Conservation (phyloP, 1,140 invertebrate species). For the Hyposmocoma kahamanoa region DNA sequence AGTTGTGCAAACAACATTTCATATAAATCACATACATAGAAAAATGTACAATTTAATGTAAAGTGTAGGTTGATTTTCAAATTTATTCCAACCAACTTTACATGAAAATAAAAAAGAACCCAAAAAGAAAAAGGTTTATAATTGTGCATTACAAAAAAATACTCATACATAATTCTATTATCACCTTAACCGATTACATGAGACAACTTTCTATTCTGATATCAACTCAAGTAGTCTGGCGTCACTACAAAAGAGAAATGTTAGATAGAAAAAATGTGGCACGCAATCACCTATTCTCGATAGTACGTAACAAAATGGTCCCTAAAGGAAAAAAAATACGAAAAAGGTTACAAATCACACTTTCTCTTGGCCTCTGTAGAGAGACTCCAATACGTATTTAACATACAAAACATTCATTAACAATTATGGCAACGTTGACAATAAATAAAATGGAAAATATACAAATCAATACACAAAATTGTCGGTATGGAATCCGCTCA, state of each 20-base stretch:
- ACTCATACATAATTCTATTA: constrained; percentile 48
- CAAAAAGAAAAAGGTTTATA: constrained; percentile 44
- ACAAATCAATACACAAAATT: constrained; percentile 47
- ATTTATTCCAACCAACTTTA: constrained; percentile 28
- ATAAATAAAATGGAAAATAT: constrained; percentile 63
- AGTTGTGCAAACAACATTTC: constrained; percentile 52
- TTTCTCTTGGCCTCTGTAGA: constrained; percentile 38
- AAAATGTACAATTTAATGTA: constrained; percentile 40
- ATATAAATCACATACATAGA: constrained; percentile 59
- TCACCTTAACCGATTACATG: constrained; percentile 48
- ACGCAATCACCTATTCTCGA: constrained; percentile 39
- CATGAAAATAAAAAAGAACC: constrained; percentile 40
- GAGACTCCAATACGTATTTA: constrained; percentile 65
- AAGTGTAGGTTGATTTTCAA: constrained; percentile 18
- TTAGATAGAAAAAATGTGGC: constrained; percentile 24
- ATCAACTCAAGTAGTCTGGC: constrained; percentile 43
- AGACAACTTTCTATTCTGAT: constrained; percentile 19
- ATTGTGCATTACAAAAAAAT: constrained; percentile 62
- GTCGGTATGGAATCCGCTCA: constrained; percentile 22
- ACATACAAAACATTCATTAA: constrained; percentile 64
- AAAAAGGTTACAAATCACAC: constrained; percentile 59
- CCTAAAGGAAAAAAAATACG: constrained; percentile 62
- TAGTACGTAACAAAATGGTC: constrained; percentile 64
- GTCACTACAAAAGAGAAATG: constrained; percentile 28
- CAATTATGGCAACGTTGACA: constrained; percentile 72